Conservation (phyloP, 2,888 invertebrate genomes). For the Drosophila lacicola region DNA sequence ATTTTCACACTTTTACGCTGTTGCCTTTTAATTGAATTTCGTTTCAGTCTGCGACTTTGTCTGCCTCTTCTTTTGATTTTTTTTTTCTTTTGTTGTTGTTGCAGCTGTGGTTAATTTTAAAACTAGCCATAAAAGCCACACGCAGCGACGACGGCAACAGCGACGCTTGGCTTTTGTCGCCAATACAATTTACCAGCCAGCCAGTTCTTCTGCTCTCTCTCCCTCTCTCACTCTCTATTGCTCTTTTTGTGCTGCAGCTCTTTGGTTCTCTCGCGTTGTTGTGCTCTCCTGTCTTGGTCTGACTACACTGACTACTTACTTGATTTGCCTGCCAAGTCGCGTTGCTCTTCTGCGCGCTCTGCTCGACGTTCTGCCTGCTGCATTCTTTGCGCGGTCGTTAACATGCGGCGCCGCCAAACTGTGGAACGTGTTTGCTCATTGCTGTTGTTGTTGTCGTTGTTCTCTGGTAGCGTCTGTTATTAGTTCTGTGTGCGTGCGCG, state of each 20-base stretch:
- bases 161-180: constrained; percentile 66
- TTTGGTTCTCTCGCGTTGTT: constrained; percentile 11
- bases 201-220: constrained; percentile 46
- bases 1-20: constrained; percentile 72
- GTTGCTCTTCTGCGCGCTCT: constrained; percentile 42
- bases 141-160: constrained; percentile 39
- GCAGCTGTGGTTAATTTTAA: constrained; percentile 76
- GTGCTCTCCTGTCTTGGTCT: constrained; percentile 13
- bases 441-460: constrained; percentile 26
- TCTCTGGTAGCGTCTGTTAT: constrained; percentile 38
- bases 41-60: constrained; percentile 64
- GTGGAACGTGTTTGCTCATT: constrained; percentile 66
- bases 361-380: constrained; percentile 50
- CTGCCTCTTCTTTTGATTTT: constrained; percentile 39
- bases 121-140: constrained; percentile 78
- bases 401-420: constrained; percentile 67
- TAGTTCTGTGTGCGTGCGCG: constrained; percentile 22
- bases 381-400: constrained; percentile 79
- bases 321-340: constrained; percentile 55
- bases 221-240: constrained; percentile 7
- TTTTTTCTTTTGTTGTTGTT: constrained; percentile 39
- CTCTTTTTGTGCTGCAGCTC: constrained; percentile 19
- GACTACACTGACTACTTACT: constrained; percentile 18
- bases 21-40: constrained; percentile 78
- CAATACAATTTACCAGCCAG: constrained; percentile 54